Conservation (phyloP, 2,113 vertebrate genomes). For the Myotis yumanensis region DNA sequence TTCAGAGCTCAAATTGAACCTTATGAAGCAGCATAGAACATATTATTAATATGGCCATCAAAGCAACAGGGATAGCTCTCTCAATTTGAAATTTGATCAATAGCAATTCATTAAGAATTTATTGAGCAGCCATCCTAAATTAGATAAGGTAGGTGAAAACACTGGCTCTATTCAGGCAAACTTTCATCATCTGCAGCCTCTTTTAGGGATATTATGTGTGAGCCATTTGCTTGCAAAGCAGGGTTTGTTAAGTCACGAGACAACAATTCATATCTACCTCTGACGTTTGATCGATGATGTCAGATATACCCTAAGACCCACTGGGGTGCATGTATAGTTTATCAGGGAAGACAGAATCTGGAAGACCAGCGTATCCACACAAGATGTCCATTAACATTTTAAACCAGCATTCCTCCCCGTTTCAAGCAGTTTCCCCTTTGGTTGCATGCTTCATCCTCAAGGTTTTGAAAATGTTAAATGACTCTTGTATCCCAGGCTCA, state of each 20-base stretch:
- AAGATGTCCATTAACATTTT: background rate
- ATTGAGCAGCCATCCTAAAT: background rate
- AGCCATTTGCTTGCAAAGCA: background rate
- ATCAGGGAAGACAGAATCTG: background rate
- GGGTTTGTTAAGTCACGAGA: background rate
- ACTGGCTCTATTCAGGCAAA: background rate
- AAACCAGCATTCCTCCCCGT: background rate
- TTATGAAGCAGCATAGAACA: conserved; percentile 29
- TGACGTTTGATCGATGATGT: background rate
- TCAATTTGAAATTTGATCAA: conserved; percentile 54
- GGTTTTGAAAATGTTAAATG: background rate
- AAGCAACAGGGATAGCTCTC: background rate
- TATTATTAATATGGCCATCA: conserved; percentile 52
- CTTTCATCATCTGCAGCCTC: background rate
- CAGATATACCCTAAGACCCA: background rate
- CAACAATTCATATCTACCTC: background rate
- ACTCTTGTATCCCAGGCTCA: background rate
- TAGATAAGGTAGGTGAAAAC: background rate
- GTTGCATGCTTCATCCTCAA: background rate
- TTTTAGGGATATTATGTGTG: background rate
- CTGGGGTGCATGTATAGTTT: background rate
- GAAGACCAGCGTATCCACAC: background rate
- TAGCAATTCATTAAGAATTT: conserved; percentile 58
- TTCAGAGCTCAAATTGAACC: conserved; percentile 34
- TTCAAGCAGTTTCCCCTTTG: background rate